Conservation (phyloP, 53 echinoderm and acorn worm species). For the Temnopleurus reevesii region DNA sequence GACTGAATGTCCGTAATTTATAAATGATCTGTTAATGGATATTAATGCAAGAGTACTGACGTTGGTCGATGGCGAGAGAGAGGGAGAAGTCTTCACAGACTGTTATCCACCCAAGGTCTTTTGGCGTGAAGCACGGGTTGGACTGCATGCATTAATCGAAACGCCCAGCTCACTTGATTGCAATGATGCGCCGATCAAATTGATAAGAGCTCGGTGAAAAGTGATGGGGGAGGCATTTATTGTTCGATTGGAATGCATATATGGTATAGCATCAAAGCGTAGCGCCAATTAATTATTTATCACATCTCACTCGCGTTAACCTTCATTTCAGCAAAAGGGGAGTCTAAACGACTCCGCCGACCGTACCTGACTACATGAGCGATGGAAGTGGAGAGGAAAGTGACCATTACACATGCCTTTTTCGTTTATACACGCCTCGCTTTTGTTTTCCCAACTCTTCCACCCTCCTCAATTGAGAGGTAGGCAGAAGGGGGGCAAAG, state of each 20-base stretch:
- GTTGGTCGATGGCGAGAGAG: background rate
- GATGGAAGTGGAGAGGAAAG: background rate
- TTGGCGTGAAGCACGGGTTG: background rate
- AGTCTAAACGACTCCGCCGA: conserved; percentile 4
- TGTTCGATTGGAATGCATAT: conserved; percentile 44
- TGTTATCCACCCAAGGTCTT: background rate
- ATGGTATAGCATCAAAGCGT: conserved; percentile 23
- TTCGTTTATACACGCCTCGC: conserved; percentile 8
- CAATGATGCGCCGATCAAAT: conserved; percentile 29
- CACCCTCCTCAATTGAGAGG: conserved; percentile 1
- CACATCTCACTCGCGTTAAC: conserved; percentile 9
- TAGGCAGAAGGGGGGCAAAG: conserved; percentile 33
- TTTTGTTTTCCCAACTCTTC: conserved; percentile 43
- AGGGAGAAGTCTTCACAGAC: background rate
- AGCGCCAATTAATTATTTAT: conserved; percentile 37
- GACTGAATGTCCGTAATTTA: background rate
- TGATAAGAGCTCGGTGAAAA: conserved; percentile 1
- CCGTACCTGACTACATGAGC: background rate
- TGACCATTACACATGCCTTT: conserved; percentile 3
- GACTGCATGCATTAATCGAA: conserved; percentile 27
- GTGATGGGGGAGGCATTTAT: conserved; percentile 37
- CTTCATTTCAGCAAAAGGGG: conserved; percentile 1
- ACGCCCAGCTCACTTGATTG: background rate
- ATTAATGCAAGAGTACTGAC: background rate
- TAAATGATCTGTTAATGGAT: background rate